A percentile compares a stretch with the other conserved stretches of the same genome.
phyloP scores from a whole-genome alignment of 2,113 vertebrate genomes.

The Cnemophilus loriae region DNA sequence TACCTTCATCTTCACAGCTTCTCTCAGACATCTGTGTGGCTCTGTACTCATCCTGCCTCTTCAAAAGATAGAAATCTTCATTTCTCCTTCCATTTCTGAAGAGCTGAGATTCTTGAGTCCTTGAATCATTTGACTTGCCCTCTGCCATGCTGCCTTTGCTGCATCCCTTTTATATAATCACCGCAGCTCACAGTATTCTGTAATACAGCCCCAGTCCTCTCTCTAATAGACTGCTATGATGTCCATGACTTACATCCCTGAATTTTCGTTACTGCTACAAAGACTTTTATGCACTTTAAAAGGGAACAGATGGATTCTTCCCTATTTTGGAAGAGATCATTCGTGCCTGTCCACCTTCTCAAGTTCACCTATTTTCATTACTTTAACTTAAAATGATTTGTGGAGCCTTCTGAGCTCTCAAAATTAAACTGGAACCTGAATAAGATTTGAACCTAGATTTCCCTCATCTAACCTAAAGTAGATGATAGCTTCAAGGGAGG shows the following conservation, averaged over 20 bases:
- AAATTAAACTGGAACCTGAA: slow-evolving; percentile 53
- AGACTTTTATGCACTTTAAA: slow-evolving; percentile 55
- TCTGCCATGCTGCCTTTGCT: slow-evolving; percentile 38
- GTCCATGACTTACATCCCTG: slow-evolving; percentile 63
- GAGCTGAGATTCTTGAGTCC: slow-evolving; percentile 30
- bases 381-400: slow-evolving; percentile 58
- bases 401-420: slow-evolving; percentile 53
- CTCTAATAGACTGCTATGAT: slow-evolving; percentile 56
- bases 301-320: slow-evolving; percentile 62
- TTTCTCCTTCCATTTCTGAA: slow-evolving; percentile 37
- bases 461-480: slow-evolving; percentile 34
- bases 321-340: slow-evolving; percentile 52
- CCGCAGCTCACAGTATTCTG: slow-evolving; percentile 16
- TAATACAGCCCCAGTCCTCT: slow-evolving; percentile 34
- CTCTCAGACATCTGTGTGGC: background rate
- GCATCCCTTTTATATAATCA: slow-evolving; percentile 52
- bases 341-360: slow-evolving; percentile 60
- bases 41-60: background rate
- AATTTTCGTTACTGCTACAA: slow-evolving; percentile 63
- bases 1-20: background rate
- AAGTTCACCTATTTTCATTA: slow-evolving; percentile 63
- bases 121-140: slow-evolving; percentile 45
- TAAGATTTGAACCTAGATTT: slow-evolving; percentile 61
- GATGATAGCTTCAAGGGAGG: slow-evolving; percentile 47
- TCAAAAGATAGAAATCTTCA: slow-evolving; percentile 38